phyloP scores from a whole-genome alignment of 2,797 vertebrate genomes.

The Menidia menidia region DNA sequence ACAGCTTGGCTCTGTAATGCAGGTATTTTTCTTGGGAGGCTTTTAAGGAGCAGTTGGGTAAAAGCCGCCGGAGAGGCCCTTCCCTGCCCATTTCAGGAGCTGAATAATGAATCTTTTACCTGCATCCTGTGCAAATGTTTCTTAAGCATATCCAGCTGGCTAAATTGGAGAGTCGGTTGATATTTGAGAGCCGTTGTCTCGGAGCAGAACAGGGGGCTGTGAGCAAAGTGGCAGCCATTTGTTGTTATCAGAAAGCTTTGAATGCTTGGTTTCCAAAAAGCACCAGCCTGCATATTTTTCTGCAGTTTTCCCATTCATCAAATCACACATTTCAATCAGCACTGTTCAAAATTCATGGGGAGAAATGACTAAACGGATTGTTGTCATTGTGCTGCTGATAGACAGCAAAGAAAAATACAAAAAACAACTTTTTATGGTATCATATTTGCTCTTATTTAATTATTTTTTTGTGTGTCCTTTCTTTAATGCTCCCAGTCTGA shows the following conservation, averaged over 20 bases:
- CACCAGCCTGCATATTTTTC: too few species aligned
- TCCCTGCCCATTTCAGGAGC: constrained; percentile 64
- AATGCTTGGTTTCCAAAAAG: too few species aligned
- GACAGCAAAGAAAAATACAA: too few species aligned
- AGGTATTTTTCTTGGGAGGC: constrained; percentile 80
- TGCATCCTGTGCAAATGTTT: constrained; percentile 71
- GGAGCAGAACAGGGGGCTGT: constrained; percentile 10
- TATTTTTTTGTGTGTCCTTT: too few species aligned
- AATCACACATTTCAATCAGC: too few species aligned
- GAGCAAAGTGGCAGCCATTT: neutral
- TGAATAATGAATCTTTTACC: constrained; percentile 84
- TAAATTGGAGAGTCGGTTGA: constrained; percentile 47
- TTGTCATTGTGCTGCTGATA: too few species aligned
- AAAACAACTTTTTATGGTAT: too few species aligned
- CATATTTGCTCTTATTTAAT: too few species aligned
- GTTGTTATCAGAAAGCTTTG: neutral
- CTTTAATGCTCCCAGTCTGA: too few species aligned
- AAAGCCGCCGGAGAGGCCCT: constrained; percentile 69
- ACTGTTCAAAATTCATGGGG: too few species aligned
- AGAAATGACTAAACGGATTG: too few species aligned
- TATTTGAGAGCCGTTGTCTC: constrained; percentile 51
- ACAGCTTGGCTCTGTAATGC: constrained; percentile 75
- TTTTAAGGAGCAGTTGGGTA: constrained; percentile 83
- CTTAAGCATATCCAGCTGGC: constrained; percentile 59
- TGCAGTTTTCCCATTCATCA: too few species aligned